These are phyloP conservation scores for Zapus hudsonius DNA, from an alignment of 2,113 vertebrate species.

Conservation along the genomic window DNA sequence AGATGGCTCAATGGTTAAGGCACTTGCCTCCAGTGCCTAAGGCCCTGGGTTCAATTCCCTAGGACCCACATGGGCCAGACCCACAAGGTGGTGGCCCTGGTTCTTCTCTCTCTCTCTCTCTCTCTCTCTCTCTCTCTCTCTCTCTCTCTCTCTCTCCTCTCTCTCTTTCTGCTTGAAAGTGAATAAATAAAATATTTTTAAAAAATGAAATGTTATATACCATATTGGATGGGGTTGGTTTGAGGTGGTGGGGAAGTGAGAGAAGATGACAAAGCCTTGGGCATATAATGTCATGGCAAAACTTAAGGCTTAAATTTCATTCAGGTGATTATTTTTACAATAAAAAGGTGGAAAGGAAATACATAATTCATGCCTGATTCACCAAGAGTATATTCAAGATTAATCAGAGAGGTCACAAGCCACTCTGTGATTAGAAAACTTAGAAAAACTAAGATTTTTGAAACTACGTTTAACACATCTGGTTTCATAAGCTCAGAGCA, in stretches of 20 bases:
- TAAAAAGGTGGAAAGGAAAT: slow-evolving; percentile 44
- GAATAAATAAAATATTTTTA: too few species aligned
- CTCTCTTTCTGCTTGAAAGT: too few species aligned
- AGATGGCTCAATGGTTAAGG: too few species aligned
- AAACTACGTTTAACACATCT: background rate
- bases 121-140: too few species aligned
- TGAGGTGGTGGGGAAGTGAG: background rate
- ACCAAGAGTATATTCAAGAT: slow-evolving; percentile 56
- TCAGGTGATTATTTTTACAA: slow-evolving; percentile 45
- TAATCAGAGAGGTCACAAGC: slow-evolving; percentile 52
- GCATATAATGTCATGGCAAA: background rate
- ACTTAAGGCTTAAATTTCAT: slow-evolving; percentile 48
- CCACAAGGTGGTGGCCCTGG: too few species aligned
- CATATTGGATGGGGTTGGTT: background rate
- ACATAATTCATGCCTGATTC: slow-evolving; percentile 66
- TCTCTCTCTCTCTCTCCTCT: too few species aligned
- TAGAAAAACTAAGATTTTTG: background rate
- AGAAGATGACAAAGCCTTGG: background rate
- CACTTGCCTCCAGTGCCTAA: too few species aligned
- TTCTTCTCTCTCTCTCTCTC: too few species aligned
- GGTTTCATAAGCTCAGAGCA: background rate
- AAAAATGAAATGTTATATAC: background rate
- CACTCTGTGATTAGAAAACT: background rate
- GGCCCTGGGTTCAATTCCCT: too few species aligned
- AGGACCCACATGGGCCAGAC: too few species aligned